Evolutionary conservation across 2,888 invertebrate species (phyloP), one percentile per base, ranked within the genome.

Genomic region (Zygogramma bicolorata): DNA sequence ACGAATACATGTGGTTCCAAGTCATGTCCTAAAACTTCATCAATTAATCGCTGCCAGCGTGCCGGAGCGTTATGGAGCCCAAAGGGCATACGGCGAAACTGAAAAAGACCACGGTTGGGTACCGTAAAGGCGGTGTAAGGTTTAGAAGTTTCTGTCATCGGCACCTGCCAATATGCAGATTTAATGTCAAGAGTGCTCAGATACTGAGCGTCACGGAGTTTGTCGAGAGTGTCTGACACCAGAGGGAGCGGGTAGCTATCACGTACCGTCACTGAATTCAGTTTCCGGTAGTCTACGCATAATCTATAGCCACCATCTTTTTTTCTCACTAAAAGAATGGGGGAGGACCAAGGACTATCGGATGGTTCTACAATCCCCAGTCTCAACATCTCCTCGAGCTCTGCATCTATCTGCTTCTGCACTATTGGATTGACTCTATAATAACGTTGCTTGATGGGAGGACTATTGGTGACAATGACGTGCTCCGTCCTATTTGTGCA

Each of bases 371-470:
- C 79, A 0, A 85, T 77, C 0, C 77, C 81, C 0, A 78, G 40
- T 2, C 29, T 65, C 1, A 85, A 18, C 84, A 86, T 84, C 5
- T 80, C 62, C 58, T 85, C 83, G 0, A 85, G 71, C 69, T 85
- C 83, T 0, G 25, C 59, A 40, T 80, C 70, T 1, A 78, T 71
- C 7, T 69, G 59, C 22, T 68, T 40, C 31, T 78, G 77, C 8
- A 77, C 53, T 4, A 70, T 49, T 2, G 77, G 78, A 13, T 74
- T 73, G 1, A 79, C 73, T 1, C 73, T 71, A 58, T 80, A 80
- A 46, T 76, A 77, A n/a, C 77, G 53, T 59, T 76, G 78, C 65
- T 78, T 79, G 8, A 77, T 77, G 1, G 77, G 76, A 18, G 59
- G 57, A 53, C 46, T 38, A 15, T 18, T 59, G n/a, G 60, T 62